phyloP scores from a whole-genome alignment of 2,888 invertebrate species.

The Pammene fasciana region DNA sequence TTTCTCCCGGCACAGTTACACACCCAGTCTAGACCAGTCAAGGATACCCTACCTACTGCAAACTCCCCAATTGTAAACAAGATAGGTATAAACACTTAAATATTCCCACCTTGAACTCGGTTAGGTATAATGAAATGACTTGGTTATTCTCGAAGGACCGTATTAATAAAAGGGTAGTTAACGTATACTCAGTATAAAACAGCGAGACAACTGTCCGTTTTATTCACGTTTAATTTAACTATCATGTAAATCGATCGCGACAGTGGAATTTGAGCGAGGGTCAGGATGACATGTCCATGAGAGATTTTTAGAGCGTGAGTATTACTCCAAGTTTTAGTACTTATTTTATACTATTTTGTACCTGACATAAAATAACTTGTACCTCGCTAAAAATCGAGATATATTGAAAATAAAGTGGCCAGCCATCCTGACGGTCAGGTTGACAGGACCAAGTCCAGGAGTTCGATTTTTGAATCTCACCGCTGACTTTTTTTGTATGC shows the following conservation, averaged over 20 bases:
- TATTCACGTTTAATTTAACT: neutral
- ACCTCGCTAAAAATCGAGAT: too few relatives aligned
- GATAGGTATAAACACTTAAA: neutral
- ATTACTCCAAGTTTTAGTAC: too few relatives aligned
- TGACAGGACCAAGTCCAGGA: too few relatives aligned
- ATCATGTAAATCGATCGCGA: conserved; percentile 6
- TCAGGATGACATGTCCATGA: too few relatives aligned
- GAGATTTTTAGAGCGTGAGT: too few relatives aligned
- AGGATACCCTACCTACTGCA: conserved; percentile 15
- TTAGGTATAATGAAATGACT: conserved; percentile 15
- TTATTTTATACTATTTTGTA: too few relatives aligned
- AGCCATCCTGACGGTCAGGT: too few relatives aligned
- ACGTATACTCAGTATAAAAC: neutral
- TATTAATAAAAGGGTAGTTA: conserved; percentile 12
- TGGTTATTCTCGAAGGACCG: conserved; percentile 12
- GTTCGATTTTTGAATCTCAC: too few relatives aligned
- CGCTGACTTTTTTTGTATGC: too few relatives aligned
- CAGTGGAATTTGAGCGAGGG: too few relatives aligned
- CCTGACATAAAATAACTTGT: too few relatives aligned
- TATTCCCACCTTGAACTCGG: conserved; percentile 15
- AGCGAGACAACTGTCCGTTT: neutral
- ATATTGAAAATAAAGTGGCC: too few relatives aligned
- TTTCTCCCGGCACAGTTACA: neutral
- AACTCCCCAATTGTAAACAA: conserved; percentile 17
- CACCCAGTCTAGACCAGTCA: neutral